Conservation (phyloP, 2,113 vertebrate species). For the Thamnophis sirtalis region DNA sequence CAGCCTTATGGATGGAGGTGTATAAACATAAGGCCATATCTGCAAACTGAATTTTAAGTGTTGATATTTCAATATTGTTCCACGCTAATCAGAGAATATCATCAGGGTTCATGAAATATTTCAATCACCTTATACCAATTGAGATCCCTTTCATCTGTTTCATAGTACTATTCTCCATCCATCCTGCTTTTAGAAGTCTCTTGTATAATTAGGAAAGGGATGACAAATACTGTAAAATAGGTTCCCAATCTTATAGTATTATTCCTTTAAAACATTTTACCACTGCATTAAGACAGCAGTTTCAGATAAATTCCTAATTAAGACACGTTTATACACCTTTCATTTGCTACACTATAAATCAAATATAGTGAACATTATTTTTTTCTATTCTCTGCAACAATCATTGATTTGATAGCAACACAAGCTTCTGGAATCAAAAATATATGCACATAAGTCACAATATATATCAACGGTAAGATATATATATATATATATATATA, state of each 20-base stretch:
- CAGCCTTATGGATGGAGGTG: not conserved
- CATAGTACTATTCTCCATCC: not conserved
- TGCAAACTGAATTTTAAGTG: not conserved
- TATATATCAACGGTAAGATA: not conserved
- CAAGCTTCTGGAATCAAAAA: conserved; percentile 35
- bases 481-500: no score
- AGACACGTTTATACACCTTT: not conserved
- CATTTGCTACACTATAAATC: conserved; percentile 55
- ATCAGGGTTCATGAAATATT: not conserved
- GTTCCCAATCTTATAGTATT: not conserved
- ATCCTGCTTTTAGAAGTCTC: not conserved
- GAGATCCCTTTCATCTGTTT: not conserved
- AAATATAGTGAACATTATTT: conserved; percentile 35
- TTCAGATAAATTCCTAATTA: not conserved
- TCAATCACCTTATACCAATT: not conserved
- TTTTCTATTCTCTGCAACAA: conserved; percentile 22
- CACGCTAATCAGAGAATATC: not conserved
- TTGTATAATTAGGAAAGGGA: not conserved
- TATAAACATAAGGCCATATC: not conserved
- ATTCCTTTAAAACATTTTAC: not conserved
- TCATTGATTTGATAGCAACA: conserved; percentile 28
- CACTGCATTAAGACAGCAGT: not conserved
- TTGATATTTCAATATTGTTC: not conserved
- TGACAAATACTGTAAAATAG: not conserved
- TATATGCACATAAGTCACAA: not conserved